Conservation (phyloP, 2,888 invertebrate species). For the Notodonta dromedarius region DNA sequence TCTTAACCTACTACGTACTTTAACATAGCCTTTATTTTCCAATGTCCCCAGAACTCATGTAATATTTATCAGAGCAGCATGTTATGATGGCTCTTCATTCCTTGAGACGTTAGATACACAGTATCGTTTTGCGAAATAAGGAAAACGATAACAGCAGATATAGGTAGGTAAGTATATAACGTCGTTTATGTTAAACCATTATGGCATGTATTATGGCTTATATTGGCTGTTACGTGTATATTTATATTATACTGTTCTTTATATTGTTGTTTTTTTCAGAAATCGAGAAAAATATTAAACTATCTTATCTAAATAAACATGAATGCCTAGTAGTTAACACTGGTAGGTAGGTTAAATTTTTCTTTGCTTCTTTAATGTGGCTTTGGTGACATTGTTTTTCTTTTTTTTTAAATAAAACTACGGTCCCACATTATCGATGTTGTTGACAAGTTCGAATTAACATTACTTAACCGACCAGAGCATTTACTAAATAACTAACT, state of each 20-base stretch:
- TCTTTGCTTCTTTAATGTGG: too few relatives aligned
- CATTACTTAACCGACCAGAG: too few relatives aligned
- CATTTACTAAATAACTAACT: too few relatives aligned
- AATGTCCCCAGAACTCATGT: background rate
- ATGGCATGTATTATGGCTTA: slow-evolving; percentile 10
- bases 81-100: background rate
- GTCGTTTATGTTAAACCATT: slow-evolving; percentile 14
- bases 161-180: slow-evolving; percentile 15
- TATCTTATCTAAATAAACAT: background rate
- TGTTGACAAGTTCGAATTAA: too few relatives aligned
- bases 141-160: slow-evolving; percentile 20
- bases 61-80: slow-evolving; percentile 2
- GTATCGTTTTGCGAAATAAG: slow-evolving; percentile 15
- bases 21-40: background rate
- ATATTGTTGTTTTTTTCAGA: background rate
- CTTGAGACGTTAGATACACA: background rate
- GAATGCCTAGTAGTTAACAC: too few relatives aligned
- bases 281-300: background rate
- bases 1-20: too few relatives aligned
- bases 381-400: too few relatives aligned
- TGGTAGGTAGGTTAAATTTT: too few relatives aligned
- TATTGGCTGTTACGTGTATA: background rate
- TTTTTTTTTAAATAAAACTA: too few relatives aligned
- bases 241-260: background rate
- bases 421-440: too few relatives aligned